phyloP scores from a whole-genome alignment of 2,113 vertebrate genomes.

The Xiphias gladius region DNA sequence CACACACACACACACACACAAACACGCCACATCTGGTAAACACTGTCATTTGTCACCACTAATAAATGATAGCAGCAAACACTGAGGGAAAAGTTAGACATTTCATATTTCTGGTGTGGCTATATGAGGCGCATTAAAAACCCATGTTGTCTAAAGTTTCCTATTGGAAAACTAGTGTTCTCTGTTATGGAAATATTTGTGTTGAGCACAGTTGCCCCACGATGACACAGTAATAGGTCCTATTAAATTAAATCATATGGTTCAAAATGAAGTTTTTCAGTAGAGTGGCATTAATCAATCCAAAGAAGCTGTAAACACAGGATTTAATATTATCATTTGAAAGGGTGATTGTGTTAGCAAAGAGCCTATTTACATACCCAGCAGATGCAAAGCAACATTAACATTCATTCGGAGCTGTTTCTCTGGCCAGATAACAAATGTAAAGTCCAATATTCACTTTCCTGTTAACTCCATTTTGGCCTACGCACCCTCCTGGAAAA shows the following conservation, averaged over 20 bases:
- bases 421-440: not conserved
- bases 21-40: constrained; percentile 29
- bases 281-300: constrained; percentile 12
- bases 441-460: not conserved
- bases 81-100: not conserved
- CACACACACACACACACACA: not conserved
- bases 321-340: not conserved
- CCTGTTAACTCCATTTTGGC: not conserved
- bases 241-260: constrained; percentile 48
- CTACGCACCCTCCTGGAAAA: not conserved
- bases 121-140: constrained; percentile 25
- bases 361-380: not conserved
- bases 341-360: not conserved
- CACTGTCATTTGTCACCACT: not conserved
- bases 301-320: not conserved
- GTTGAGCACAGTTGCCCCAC: constrained; percentile 4
- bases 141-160: constrained; percentile 30
- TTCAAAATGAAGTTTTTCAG: constrained; percentile 32
- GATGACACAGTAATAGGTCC: constrained; percentile 34
- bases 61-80: constrained; percentile 35
- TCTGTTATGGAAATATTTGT: constrained; percentile 33
- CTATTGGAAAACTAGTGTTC: constrained; percentile 36
- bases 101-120: constrained; percentile 7
- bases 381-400: not conserved
- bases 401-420: not conserved